Evolutionary conservation across 2,797 vertebrate genomes (phyloP).

Genomic region (Sebastes matsubarae): DNA sequence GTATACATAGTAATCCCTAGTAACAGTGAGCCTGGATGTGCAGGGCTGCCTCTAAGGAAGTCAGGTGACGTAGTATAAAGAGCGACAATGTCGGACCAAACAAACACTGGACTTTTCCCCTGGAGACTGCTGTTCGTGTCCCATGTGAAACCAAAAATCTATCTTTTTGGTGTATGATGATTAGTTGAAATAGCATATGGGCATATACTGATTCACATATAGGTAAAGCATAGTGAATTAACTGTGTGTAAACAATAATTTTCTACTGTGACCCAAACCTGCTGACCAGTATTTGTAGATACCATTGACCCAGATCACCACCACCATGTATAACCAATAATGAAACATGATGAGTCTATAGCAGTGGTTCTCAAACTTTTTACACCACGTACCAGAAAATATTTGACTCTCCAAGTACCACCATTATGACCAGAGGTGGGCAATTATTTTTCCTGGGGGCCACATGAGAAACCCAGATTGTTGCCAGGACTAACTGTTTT

Average conservation of each 20-base stretch:
- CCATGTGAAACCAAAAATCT: not conserved
- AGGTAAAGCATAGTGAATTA: not conserved
- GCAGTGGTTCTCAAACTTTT: not conserved
- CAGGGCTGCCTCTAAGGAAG: not conserved
- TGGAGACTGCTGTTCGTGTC: not conserved
- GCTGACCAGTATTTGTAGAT: not conserved
- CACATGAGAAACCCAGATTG: too few relatives aligned
- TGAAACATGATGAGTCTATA: slow-evolving; percentile 18
- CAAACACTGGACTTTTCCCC: not conserved
- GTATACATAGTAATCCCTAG: too few relatives aligned
- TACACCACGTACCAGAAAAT: too few relatives aligned
- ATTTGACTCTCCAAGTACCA: too few relatives aligned
- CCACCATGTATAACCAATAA: not conserved
- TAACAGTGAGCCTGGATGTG: not conserved
- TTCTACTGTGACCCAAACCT: not conserved
- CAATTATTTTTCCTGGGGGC: too few relatives aligned
- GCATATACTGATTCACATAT: not conserved
- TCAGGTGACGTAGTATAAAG: not conserved
- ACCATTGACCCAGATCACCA: slow-evolving; percentile 8
- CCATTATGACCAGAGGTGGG: too few relatives aligned
- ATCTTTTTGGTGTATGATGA: not conserved
- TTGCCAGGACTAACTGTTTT: too few relatives aligned
- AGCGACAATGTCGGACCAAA: not conserved
- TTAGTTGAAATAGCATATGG: not conserved
- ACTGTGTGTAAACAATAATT: not conserved